These are phyloP conservation scores for Eleutherodactylus coqui DNA, from an alignment of 2,797 vertebrate genomes.

Conservation along the genomic window DNA sequence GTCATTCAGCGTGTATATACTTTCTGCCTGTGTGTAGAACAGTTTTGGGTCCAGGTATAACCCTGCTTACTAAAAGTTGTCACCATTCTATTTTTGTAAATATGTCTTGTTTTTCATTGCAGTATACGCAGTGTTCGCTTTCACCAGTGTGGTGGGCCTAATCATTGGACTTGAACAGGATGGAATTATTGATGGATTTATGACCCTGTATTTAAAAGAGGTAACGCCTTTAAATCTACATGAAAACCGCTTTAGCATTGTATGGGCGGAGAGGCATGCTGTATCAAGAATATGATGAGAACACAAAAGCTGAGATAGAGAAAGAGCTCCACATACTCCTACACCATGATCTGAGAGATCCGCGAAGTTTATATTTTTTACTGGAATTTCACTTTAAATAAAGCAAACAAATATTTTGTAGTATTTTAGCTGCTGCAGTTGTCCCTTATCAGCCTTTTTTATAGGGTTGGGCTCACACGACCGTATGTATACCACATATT, in stretches of 20 bases:
- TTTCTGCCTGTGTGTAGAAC: not conserved
- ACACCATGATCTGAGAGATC: too few species aligned
- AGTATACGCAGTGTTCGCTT: conserved; percentile 90
- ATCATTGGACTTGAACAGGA: conserved; percentile 94
- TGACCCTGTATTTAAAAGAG: conserved; percentile 92
- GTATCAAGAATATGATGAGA: not conserved
- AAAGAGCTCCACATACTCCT: too few species aligned
- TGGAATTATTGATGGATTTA: conserved; percentile 92
- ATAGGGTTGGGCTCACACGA: too few species aligned
- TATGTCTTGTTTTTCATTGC: conserved; percentile 53
- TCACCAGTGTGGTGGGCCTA: conserved; percentile 91
- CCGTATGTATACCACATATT: too few species aligned
- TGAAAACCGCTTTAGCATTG: not conserved
- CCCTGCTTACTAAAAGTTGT: not conserved
- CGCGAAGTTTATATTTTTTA: too few species aligned
- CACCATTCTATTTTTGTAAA: not conserved
- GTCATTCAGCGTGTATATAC: too few species aligned
- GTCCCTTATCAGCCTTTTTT: too few species aligned
- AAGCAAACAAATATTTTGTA: too few species aligned
- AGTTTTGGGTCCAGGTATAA: not conserved
- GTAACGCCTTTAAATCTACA: conserved; percentile 68
- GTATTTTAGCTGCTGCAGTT: too few species aligned
- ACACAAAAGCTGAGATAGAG: not conserved
- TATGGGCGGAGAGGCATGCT: not conserved
- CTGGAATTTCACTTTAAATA: too few species aligned